Conservation (phyloP, 2,888 invertebrate genomes). For the Coelogynopora nodosa region DNA sequence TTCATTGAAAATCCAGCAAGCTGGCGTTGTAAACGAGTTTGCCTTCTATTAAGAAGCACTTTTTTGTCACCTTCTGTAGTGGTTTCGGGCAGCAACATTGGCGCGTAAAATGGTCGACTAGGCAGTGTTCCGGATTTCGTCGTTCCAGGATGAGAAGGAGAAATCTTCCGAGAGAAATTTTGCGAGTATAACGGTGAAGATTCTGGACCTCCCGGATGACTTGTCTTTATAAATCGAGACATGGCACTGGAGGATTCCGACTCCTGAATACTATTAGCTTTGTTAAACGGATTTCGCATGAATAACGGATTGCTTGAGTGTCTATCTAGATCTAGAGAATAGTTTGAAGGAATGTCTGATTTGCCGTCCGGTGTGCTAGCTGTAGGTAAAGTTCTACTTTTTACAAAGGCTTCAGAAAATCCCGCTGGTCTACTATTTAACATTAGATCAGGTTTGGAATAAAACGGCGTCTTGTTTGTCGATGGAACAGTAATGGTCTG, state of each 20-base stretch:
- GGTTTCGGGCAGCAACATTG: not conserved
- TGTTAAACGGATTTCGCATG: not conserved
- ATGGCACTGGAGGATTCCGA: not conserved
- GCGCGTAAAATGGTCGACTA: slow-evolving; percentile 3
- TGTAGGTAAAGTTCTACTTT: slow-evolving; percentile 5
- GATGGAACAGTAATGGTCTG: not conserved
- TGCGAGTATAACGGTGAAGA: not conserved
- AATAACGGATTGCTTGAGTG: not conserved
- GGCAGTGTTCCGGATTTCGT: not conserved
- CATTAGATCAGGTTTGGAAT: not conserved
- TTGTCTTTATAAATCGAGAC: not conserved
- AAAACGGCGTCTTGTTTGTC: not conserved
- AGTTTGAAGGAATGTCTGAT: not conserved
- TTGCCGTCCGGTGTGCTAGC: not conserved
- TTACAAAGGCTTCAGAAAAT: not conserved
- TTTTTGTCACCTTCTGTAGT: not conserved
- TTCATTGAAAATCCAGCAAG: not conserved
- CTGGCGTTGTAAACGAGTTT: not conserved
- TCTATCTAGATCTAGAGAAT: not conserved
- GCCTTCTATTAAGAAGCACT: not conserved
- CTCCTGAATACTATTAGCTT: not conserved
- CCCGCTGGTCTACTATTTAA: not conserved
- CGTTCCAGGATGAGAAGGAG: not conserved
- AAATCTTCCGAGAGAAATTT: not conserved
- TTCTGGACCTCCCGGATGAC: not conserved